Base-by-base conservation (phyloP, 2,888 invertebrate species). In the Trichopria drosophilae region DNA sequence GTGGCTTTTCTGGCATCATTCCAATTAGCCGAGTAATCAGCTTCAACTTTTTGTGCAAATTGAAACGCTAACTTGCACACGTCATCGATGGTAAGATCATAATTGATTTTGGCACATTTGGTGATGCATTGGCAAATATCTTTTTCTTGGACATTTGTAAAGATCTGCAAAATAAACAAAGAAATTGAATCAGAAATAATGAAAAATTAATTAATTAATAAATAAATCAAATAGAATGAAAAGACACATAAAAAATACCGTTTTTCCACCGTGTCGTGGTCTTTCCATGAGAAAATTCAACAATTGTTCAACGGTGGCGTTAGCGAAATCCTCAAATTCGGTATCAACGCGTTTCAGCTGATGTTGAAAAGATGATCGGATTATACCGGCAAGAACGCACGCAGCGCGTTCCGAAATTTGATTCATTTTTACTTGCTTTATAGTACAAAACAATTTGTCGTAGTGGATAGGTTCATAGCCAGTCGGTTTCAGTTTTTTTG, bases 41-140 rank as follows among this genome's bases (percentile, higher is more conserved):
- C 10, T 24, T 54, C 18, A 26, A 49, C 45, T 12, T 43, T 43
- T 51, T 46, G 6, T n/a, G 58, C 56, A 57, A 46, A 60, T 39
- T 53, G 52, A 40, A 49, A 58, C 6, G 52, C 57, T 15, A 55
- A n/a, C 40, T 32, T 37, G 15, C 58, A 42, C 10, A 51, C 52
- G 34, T 60, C 44, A 13, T 31, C 7, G 22, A 56, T 16, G 35
- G 59, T 61, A 31, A 59, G 40, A 23, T 61, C 60, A 55, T 57
- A 58, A 32, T 59, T 52, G 44, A 60, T 53, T 46, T 57, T 58
- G 15, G 58, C 58, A 31, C 54, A 59, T 12, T 42, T 44, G 31
- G 49, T 22, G 12, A 61, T 37, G 49, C 64, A 62, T 12, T 53
- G 26, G 20, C 47, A 37, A 24, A 62, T 31, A 15, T 50, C 20